Percentiles rank a stretch among this genome's conserved stretches.
Evolutionary conservation across 2,797 vertebrate genomes (phyloP).

Genomic region (Clarias pachynema): DNA sequence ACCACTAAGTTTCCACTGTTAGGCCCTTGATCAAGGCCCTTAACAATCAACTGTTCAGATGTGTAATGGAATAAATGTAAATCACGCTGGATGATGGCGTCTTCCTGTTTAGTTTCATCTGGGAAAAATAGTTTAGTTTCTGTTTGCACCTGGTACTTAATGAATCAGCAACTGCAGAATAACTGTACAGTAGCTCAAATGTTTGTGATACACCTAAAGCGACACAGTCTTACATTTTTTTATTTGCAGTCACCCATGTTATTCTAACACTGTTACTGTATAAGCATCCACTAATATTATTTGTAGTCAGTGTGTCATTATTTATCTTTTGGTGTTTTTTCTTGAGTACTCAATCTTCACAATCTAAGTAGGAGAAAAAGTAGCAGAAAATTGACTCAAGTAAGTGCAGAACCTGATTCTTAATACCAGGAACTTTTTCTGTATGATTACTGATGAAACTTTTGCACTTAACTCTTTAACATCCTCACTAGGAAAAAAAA

Average conservation of each 20-base stretch:
- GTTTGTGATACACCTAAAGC: background rate
- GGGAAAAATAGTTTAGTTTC: background rate
- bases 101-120: too few relatives aligned
- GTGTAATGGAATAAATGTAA: too few relatives aligned
- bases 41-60: too few relatives aligned
- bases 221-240: background rate
- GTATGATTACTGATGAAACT: background rate
- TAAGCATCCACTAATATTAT: background rate
- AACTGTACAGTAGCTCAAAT: background rate
- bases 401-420: background rate
- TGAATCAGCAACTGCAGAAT: background rate
- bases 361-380: background rate
- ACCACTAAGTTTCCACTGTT: too few relatives aligned
- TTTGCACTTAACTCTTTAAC: background rate
- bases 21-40: too few relatives aligned
- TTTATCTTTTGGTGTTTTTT: background rate
- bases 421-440: background rate
- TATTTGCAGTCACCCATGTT: background rate
- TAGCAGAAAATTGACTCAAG: background rate
- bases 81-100: too few relatives aligned
- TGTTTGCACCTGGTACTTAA: background rate
- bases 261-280: background rate
- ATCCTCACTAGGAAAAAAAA: too few relatives aligned
- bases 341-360: background rate
- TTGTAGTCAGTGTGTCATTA: background rate